phyloP scores from a whole-genome alignment of 35 echinoderm and acorn worm species.

The Lytechinus pictus region DNA sequence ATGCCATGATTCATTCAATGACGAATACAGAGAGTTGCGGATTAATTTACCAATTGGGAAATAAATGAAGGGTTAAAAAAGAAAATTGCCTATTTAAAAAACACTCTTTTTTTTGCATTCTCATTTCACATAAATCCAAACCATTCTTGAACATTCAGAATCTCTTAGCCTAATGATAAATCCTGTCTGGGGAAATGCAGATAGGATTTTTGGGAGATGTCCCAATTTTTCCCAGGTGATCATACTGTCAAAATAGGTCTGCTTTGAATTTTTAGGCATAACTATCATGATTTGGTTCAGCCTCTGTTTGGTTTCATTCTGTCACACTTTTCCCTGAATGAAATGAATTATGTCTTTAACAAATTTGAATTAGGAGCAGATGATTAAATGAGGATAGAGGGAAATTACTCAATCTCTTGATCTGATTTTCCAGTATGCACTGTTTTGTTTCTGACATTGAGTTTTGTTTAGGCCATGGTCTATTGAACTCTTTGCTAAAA shows the following conservation, averaged over 20 bases:
- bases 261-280: neutral
- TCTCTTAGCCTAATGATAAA: neutral
- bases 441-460: too few species aligned
- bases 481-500: too few species aligned
- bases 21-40: neutral
- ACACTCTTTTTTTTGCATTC: too few species aligned
- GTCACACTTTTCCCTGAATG: neutral
- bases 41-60: neutral
- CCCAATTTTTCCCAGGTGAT: neutral
- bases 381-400: neutral
- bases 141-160: neutral
- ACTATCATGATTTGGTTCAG: neutral
- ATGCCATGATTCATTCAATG: too few species aligned
- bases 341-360: neutral
- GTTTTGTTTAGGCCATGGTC: too few species aligned
- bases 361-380: neutral
- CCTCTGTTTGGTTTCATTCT: neutral
- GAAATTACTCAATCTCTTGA: neutral
- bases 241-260: neutral
- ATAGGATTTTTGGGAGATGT: neutral
- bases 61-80: neutral
- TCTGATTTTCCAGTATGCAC: neutral
- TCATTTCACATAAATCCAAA: neutral
- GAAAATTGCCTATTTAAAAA: neutral
- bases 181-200: neutral